Evolutionary conservation across 35 echinoderm and acorn worm species (phyloP), one percentile per base, ranked within the genome.

Genomic region (Patiria miniata): DNA sequence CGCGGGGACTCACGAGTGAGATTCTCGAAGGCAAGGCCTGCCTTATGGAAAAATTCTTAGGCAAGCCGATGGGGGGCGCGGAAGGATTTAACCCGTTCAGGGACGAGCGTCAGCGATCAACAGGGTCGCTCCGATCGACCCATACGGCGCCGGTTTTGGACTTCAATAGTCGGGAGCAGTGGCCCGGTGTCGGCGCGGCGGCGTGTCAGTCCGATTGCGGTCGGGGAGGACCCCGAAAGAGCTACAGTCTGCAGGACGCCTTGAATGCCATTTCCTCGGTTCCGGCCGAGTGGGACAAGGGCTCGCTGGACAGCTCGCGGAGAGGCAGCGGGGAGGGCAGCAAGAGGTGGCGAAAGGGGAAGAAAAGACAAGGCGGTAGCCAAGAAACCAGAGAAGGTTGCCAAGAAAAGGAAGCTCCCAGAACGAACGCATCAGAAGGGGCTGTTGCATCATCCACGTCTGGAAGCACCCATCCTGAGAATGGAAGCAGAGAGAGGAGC

Each of bases 11-110:
- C 65, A 73, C 65, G 1, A 32, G 26, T 36, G 65, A 73, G 14
- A 73, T 73, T 23, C 23, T 73, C 10, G 65, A 22, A 73, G 65
- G 65, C 23, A 73, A 73, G 65, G 65, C 65, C 14, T 73, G 65
- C 65, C 65, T 73, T 10, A 73, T 73, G 65, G 65, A 73, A 34
- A 73, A 14, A 23, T 73, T 73, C 29, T 34, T 73, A 14, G 65
- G 65, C 26, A 34, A 73, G 65, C 65, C 65, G 14, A 32, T 73
- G 34, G 65, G 21, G 34, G 65, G 65, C 34, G 14, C 10, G 34
- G 65, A 30, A 34, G 65, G 26, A 18, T 73, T 73, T 30, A 73
- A 73, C 34, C 65, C 65, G 19, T 73, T 73, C 29, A 3, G 34
- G 34, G 29, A 47, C 42, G 12, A 26, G 8, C 65, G 10, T 10